These are phyloP conservation scores for Eristalinus aeneus DNA, from an alignment of 2,888 invertebrate species.

Conservation along the genomic window DNA sequence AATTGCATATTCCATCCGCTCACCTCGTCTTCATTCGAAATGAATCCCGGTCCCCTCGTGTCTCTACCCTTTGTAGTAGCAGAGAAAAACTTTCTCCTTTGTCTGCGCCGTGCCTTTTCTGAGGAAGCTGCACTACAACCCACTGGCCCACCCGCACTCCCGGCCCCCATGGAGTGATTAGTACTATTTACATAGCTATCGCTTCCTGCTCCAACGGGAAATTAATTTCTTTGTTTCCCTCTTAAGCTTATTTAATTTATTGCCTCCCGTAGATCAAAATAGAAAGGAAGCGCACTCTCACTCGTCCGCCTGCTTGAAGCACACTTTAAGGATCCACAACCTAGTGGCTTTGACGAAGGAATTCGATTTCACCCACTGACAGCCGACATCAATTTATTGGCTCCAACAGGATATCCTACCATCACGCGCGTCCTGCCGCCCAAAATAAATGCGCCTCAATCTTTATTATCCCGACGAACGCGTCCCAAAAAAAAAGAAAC, in stretches of 20 bases:
- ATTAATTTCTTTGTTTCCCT: slow-evolving; percentile 59
- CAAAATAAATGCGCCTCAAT: slow-evolving; percentile 34
- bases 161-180: slow-evolving; percentile 25
- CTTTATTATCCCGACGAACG: slow-evolving; percentile 41
- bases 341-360: slow-evolving; percentile 28
- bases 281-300: neutral
- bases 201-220: slow-evolving; percentile 28
- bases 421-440: neutral
- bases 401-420: slow-evolving; percentile 13
- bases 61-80: neutral
- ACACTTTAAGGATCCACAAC: slow-evolving; percentile 23
- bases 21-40: neutral
- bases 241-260: slow-evolving; percentile 60
- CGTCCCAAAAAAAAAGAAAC: slow-evolving; percentile 4
- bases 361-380: slow-evolving; percentile 43
- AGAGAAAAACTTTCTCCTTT: slow-evolving; percentile 25
- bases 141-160: neutral
- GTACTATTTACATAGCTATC: slow-evolving; percentile 36
- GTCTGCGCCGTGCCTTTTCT: neutral
- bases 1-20: slow-evolving; percentile 15
- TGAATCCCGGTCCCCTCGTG: neutral
- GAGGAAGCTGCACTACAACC: neutral
- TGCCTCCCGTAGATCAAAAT: slow-evolving; percentile 49
- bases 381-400: slow-evolving; percentile 57
- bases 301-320: neutral